A percentile compares a stretch with the other conserved stretches of the same genome.
These are phyloP conservation scores for Sternotherus odoratus DNA, from an alignment of 2,797 vertebrate species.

Conservation along the genomic window DNA sequence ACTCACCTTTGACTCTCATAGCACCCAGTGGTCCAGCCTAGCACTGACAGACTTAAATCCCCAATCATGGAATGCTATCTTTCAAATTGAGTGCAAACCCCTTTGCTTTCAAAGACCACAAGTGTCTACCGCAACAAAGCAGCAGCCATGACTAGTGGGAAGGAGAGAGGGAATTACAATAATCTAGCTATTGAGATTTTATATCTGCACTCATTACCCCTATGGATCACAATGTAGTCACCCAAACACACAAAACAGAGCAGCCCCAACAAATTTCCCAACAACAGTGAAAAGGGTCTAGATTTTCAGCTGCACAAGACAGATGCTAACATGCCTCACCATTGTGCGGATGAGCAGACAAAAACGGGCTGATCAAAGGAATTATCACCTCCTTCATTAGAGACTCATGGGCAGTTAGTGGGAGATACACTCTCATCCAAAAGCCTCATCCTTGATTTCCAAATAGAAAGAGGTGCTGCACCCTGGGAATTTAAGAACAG, in stretches of 20 bases:
- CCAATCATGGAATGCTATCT: not conserved
- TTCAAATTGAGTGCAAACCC: too few species aligned
- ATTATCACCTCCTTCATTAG: not conserved
- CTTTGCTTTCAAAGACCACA: too few species aligned
- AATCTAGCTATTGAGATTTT: not conserved
- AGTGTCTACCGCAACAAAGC: constrained; percentile 50
- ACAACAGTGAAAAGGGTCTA: accelerated
- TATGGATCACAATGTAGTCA: not conserved
- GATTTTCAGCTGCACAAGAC: not conserved
- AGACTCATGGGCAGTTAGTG: not conserved
- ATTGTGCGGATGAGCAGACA: not conserved
- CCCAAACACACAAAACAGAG: accelerated
- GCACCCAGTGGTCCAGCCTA: constrained; percentile 31
- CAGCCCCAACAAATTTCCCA: accelerated
- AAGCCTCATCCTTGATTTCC: not conserved
- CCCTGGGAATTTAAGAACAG: not conserved
- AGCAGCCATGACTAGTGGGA: not conserved
- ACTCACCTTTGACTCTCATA: not conserved
- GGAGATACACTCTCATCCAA: not conserved
- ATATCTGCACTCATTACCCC: not conserved
- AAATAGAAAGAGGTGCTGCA: accelerated
- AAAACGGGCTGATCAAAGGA: too few species aligned
- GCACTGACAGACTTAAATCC: not conserved
- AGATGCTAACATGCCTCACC: constrained; percentile 25
- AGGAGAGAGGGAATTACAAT: not conserved